Evolutionary conservation across 2,888 invertebrate species (phyloP), one percentile per base, ranked within the genome.

Genomic region (Plusia festucae): DNA sequence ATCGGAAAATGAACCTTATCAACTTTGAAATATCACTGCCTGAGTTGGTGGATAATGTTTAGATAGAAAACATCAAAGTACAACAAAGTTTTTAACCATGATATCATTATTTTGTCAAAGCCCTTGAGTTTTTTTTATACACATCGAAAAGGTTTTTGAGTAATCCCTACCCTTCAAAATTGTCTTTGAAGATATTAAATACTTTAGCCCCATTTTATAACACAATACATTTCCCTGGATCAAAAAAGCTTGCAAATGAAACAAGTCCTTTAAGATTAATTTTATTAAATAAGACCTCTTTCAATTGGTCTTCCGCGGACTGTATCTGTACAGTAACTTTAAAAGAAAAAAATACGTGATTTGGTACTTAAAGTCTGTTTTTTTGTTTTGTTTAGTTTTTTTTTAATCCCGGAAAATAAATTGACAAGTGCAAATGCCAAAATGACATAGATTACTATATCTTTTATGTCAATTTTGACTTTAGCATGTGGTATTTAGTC

Each of bases 81-180:
- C 7, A 40, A 7, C 15, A 40, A 40, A 40, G n/a, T 40, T 40
- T n/a, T n/a, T n/a, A 40, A 40, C 40, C n/a, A 40, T 40, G 40
- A 40, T 40, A 40, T n/a, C 40, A 40, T 40, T 40, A 40, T 40
- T 40, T 40, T 40, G 40, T 40, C 40, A 40, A 40, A 40, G 40
- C 3, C 15, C n/a, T 40, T n/a, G n/a, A 5, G 40, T 40, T n/a
- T n/a, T 34, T 27, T 30, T 7, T 7, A 9, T 30, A 24, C 24
- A 24, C 24, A 24, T 24, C 24, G 5, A 24, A 24, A 24, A 24
- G 24, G 1, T 9, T 30, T 40, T 40, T n/a, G n/a, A n/a, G n/a
- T n/a, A n/a, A 40, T 40, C 40, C n/a, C n/a, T 40, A 40, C 40
- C 40, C 40, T 1, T n/a, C n/a, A 40, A 40, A 6, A 40, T n/a